phyloP scores from a whole-genome alignment of 2,888 invertebrate genomes.

The Pecten maximus region DNA sequence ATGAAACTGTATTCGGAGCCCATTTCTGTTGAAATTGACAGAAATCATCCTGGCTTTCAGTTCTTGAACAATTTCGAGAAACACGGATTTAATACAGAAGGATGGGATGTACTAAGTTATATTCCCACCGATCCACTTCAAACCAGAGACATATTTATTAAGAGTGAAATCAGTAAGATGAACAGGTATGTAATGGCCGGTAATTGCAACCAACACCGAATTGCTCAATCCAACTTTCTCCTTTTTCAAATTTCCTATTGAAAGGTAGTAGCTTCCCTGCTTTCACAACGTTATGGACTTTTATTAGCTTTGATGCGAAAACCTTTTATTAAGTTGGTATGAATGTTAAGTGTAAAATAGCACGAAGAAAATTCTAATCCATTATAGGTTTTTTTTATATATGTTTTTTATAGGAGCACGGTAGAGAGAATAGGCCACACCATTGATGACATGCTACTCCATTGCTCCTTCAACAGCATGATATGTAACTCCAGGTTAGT shows the following conservation, averaged over 20 bases:
- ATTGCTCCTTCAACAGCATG: not conserved
- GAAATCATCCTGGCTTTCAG: not conserved
- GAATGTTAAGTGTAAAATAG: too few relatives aligned
- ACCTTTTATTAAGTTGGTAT: too few relatives aligned
- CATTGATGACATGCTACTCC: slow-evolving; percentile 2
- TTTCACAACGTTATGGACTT: too few relatives aligned
- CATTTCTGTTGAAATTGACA: not conserved
- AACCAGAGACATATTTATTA: not conserved
- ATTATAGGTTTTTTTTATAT: too few relatives aligned
- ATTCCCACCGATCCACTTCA: not conserved
- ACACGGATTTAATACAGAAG: slow-evolving; percentile 7
- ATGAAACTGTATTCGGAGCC: not conserved
- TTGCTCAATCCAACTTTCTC: too few relatives aligned
- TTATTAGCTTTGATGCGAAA: too few relatives aligned
- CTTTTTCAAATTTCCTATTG: too few relatives aligned
- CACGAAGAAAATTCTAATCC: too few relatives aligned
- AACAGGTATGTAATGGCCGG: not conserved
- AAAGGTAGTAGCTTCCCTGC: too few relatives aligned
- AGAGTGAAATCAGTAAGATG: not conserved
- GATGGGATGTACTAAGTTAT: not conserved
- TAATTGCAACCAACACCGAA: too few relatives aligned
- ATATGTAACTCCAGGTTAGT: not conserved
- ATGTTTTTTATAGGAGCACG: not conserved
- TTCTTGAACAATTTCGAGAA: not conserved
- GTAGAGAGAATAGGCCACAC: not conserved